phyloP scores from a whole-genome alignment of 2,797 vertebrate genomes.

The Thripadectes ignobilis region DNA sequence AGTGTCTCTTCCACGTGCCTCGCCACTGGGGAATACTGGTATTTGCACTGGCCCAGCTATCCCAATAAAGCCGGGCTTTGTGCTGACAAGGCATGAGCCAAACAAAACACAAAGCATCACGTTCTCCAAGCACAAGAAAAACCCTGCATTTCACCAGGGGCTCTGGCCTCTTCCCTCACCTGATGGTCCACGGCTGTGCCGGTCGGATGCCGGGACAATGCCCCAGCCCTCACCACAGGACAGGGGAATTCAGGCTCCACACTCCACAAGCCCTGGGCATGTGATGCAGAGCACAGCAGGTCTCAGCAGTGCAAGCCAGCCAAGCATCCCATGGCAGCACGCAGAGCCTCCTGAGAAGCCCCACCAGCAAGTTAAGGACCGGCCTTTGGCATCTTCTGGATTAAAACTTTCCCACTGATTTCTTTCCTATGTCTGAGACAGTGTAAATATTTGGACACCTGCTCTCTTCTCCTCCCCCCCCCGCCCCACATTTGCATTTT shows the following conservation, averaged over 20 bases:
- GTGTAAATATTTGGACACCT: conserved; percentile 64
- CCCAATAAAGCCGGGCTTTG: neutral
- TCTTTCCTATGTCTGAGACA: neutral
- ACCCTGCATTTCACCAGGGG: neutral
- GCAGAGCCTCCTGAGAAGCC: neutral
- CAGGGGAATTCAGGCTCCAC: rapidly evolving
- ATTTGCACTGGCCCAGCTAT: neutral
- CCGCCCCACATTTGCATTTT: neutral
- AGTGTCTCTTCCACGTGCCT: neutral
- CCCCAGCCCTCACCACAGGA: rapidly evolving
- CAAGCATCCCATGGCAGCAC: neutral
- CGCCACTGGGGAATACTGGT: neutral
- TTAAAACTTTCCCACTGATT: conserved; percentile 50
- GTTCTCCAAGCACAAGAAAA: neutral
- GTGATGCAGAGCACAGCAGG: rapidly evolving
- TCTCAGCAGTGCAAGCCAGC: rapidly evolving
- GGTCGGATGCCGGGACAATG: rapidly evolving
- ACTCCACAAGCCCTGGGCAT: rapidly evolving
- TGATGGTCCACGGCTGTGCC: rapidly evolving
- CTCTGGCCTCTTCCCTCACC: neutral
- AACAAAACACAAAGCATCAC: conserved; percentile 46
- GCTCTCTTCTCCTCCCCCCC: neutral
- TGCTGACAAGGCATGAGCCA: neutral
- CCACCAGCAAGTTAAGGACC: neutral
- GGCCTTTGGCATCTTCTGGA: neutral